Percentiles rank a stretch among this genome's conserved stretches.
These are phyloP conservation scores for Zygothrica quintamaculata DNA, from an alignment of 2,888 invertebrate genomes.

Conservation along the genomic window DNA sequence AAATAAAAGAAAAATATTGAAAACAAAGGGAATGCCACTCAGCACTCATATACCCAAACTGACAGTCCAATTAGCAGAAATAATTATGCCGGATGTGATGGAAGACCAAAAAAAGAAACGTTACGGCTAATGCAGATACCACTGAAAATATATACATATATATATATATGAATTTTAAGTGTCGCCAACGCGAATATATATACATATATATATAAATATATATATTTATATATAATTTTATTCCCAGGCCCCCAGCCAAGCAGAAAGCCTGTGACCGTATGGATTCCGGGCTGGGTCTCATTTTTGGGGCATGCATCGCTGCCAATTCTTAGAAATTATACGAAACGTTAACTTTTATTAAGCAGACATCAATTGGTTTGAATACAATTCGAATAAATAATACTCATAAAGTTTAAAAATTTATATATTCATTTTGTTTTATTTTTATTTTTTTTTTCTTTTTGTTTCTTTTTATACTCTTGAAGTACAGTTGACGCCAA, in stretches of 20 bases:
- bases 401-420: constrained; percentile 30
- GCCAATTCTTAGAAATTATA: constrained; percentile 79
- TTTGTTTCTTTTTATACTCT: constrained; percentile 2
- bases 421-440: too few species aligned
- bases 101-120: constrained; percentile 36
- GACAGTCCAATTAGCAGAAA: constrained; percentile 83
- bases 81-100: constrained; percentile 72
- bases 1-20: too few species aligned
- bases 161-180: constrained; percentile 68
- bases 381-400: constrained; percentile 71
- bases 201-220: constrained; percentile 7
- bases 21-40: constrained; percentile 51
- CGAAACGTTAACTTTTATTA: constrained; percentile 82
- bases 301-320: constrained; percentile 59
- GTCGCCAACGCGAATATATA: constrained; percentile 50
- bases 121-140: constrained; percentile 19
- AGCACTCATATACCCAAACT: constrained; percentile 44
- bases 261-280: constrained; percentile 61
- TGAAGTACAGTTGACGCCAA: constrained; percentile 71
- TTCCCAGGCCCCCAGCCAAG: constrained; percentile 72
- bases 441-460: neutral
- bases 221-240: constrained; percentile 34
- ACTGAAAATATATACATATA: constrained; percentile 39
- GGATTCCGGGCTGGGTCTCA: constrained; percentile 29
- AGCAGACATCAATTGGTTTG: constrained; percentile 76